Evolutionary conservation across 2,113 vertebrate species (phyloP).

Genomic region (Orycteropus afer): DNA sequence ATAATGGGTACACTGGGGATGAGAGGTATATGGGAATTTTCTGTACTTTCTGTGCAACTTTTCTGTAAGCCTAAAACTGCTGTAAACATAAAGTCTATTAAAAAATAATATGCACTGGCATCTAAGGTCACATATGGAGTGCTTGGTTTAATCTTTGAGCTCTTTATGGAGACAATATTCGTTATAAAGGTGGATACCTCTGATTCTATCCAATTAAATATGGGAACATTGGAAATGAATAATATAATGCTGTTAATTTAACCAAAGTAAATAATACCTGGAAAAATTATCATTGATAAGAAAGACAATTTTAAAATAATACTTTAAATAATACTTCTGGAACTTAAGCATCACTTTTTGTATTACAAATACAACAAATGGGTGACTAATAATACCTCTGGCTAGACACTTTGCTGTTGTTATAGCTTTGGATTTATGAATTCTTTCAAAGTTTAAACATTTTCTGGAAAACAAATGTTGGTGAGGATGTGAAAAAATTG

Average conservation of each 20-base stretch:
- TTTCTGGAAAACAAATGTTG: not conserved
- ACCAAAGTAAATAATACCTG: not conserved
- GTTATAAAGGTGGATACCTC: not conserved
- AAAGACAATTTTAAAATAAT: constrained; percentile 22
- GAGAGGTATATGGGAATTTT: not conserved
- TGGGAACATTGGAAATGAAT: not conserved
- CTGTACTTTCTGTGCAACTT: not conserved
- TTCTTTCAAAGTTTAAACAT: not conserved
- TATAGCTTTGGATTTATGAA: not conserved
- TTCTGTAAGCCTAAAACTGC: not conserved
- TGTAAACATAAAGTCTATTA: not conserved
- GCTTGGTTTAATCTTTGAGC: not conserved
- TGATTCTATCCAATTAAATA: constrained; percentile 3
- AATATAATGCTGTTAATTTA: not conserved
- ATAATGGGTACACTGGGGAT: not conserved
- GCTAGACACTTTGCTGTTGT: not conserved
- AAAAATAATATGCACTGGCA: not conserved
- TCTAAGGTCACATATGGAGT: not conserved
- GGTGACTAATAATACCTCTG: not conserved
- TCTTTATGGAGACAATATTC: not conserved
- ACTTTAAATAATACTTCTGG: not conserved
- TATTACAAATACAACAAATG: not conserved
- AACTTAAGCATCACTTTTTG: not conserved
- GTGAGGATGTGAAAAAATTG: not conserved
- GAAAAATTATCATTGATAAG: not conserved